Conservation (phyloP, 2,888 invertebrate genomes). For the Mallateleia sp. region DNA sequence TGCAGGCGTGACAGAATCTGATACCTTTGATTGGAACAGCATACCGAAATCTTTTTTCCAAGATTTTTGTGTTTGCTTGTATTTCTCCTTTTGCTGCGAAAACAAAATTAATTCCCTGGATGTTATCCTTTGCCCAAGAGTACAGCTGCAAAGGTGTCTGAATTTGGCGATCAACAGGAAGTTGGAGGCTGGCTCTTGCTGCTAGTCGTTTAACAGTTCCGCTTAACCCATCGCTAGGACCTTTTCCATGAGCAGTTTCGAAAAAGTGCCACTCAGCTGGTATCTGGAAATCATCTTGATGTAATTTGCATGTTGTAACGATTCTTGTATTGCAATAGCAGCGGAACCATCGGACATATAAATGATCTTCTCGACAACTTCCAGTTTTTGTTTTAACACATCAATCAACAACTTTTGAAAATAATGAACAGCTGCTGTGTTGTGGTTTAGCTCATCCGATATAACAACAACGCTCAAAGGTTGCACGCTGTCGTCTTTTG, state of each 20-base stretch:
- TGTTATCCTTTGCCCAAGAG: too few species aligned
- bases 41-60: constrained; percentile 1
- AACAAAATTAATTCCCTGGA: too few species aligned
- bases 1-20: background rate
- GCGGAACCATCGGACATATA: constrained; percentile 66
- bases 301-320: constrained; percentile 22
- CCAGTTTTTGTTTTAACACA: constrained; percentile 18
- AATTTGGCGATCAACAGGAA: too few species aligned
- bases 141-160: too few species aligned
- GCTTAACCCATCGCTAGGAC: background rate
- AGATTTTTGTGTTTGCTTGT: too few species aligned
- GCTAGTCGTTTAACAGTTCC: background rate
- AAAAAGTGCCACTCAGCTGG: constrained; percentile 1
- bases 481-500: background rate
- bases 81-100: too few species aligned
- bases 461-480: constrained; percentile 62
- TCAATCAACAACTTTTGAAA: constrained; percentile 45
- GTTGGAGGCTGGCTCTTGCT: background rate
- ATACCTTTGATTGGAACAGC: constrained; percentile 3
- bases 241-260: background rate
- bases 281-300: background rate
- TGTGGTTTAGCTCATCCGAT: constrained; percentile 69
- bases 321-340: constrained; percentile 53
- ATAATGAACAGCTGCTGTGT: constrained; percentile 58
- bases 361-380: constrained; percentile 39